These are phyloP conservation scores for Seriola rivoliana DNA, from an alignment of 2,113 vertebrate genomes.

Conservation along the genomic window DNA sequence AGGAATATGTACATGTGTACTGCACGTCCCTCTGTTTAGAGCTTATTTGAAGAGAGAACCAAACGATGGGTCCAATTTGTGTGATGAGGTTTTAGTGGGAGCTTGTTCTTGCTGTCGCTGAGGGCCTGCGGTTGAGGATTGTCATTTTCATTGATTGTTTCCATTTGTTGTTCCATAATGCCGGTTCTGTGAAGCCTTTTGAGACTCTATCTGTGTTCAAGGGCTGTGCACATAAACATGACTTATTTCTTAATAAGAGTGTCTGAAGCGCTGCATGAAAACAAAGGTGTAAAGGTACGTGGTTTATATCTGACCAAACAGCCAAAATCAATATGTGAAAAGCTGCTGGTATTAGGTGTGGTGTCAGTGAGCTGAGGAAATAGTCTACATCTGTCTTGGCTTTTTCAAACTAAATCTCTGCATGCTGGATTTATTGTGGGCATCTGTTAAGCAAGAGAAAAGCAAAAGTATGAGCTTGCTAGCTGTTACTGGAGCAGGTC, in stretches of 20 bases:
- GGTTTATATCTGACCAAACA: conserved; percentile 3
- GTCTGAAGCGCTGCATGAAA: conserved; percentile 2
- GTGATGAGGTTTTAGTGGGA: not conserved
- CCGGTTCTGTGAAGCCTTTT: conserved; percentile 9
- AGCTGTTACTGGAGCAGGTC: not conserved
- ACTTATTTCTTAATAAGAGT: conserved; percentile 51
- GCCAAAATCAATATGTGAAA: conserved; percentile 26
- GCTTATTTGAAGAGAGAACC: not conserved
- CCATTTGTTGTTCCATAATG: conserved; percentile 47
- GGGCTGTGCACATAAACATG: conserved; percentile 26
- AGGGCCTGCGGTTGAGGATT: not conserved
- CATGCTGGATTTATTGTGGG: not conserved
- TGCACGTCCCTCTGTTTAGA: not conserved
- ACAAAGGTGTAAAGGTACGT: conserved; percentile 11
- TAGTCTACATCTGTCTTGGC: not conserved
- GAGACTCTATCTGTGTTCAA: conserved; percentile 16
- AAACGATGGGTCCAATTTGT: not conserved
- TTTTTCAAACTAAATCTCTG: conserved; percentile 9
- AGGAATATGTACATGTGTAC: not conserved
- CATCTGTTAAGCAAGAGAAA: not conserved
- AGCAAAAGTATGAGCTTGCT: not conserved
- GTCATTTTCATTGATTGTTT: conserved; percentile 40
- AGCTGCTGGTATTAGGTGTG: not conserved
- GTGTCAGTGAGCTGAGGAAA: conserved; percentile 16
- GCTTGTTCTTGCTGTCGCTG: not conserved